Evolutionary conservation across 1,140 invertebrate species (phyloP).

Genomic region (Drosophila micromelanica): DNA sequence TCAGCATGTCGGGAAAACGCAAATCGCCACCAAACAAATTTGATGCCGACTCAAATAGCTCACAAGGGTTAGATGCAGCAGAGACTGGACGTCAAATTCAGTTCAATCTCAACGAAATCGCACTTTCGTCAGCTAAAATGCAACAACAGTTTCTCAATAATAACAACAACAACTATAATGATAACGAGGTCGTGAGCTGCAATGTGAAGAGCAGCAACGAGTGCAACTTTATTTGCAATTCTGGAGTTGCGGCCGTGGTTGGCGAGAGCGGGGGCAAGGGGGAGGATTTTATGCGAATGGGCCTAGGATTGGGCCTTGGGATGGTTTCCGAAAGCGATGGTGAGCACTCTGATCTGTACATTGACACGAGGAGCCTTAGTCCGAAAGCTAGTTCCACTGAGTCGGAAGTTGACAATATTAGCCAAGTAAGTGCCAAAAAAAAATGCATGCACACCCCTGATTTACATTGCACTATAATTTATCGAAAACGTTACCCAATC

Average conservation of each 20-base stretch:
- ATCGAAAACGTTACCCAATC: too few species aligned
- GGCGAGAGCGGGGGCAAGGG: neutral
- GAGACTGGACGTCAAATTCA: neutral
- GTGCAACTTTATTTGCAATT: slow-evolving; percentile 3
- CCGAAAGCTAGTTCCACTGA: slow-evolving; percentile 22
- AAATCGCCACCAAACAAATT: slow-evolving; percentile 53
- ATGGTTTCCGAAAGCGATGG: slow-evolving; percentile 30
- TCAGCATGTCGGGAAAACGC: slow-evolving; percentile 55
- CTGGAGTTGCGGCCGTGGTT: neutral
- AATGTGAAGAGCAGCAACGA: slow-evolving; percentile 1
- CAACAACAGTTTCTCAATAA: slow-evolving; percentile 37
- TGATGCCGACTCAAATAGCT: slow-evolving; percentile 37
- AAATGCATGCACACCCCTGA: too few species aligned
- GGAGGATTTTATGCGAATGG: neutral
- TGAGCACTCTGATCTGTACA: slow-evolving; percentile 22
- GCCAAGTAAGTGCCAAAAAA: slow-evolving; percentile 20
- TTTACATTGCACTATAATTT: too few species aligned
- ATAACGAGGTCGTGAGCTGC: slow-evolving; percentile 1
- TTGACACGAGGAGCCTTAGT: slow-evolving; percentile 17
- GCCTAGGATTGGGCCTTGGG: neutral
- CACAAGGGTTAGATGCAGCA: slow-evolving; percentile 8
- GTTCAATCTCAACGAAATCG: slow-evolving; percentile 3
- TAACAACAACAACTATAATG: slow-evolving; percentile 24
- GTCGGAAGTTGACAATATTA: slow-evolving; percentile 16
- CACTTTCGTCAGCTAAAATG: slow-evolving; percentile 17